Evolutionary conservation across 2,888 invertebrate species (phyloP).

Genomic region (Sepioteuthis lessoniana): DNA sequence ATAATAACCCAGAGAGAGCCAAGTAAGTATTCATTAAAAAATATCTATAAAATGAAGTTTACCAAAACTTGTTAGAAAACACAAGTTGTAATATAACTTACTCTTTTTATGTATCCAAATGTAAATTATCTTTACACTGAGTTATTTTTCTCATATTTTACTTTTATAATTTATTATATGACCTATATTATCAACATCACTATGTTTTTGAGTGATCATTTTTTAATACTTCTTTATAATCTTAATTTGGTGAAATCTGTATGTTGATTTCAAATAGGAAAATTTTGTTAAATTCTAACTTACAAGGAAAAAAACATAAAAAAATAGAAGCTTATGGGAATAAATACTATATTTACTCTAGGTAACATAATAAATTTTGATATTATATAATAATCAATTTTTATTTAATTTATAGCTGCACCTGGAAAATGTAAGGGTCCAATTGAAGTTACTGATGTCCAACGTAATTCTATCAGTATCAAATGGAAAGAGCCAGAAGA

Average conservation of each 20-base stretch:
- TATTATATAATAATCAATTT: background rate
- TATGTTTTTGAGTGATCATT: background rate
- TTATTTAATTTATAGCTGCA: conserved; percentile 56
- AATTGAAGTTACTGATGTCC: conserved; percentile 63
- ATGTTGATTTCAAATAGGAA: background rate
- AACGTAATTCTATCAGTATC: conserved; percentile 60
- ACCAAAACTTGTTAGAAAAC: background rate
- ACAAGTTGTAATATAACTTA: background rate
- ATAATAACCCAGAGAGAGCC: conserved; percentile 36
- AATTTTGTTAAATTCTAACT: background rate
- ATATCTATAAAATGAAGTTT: background rate
- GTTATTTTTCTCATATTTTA: background rate
- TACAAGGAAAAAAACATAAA: background rate
- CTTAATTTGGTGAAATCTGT: background rate
- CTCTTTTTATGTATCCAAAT: background rate
- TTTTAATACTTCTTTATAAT: background rate
- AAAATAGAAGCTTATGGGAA: background rate
- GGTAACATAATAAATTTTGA: background rate
- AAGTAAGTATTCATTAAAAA: background rate
- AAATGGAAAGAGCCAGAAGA: conserved; percentile 74
- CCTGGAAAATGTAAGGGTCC: conserved; percentile 68
- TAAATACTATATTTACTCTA: background rate
- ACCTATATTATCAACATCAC: background rate
- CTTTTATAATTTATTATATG: background rate
- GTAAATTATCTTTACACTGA: background rate